Percentiles rank a stretch among this genome's conserved stretches.
Evolutionary conservation across 2,113 vertebrate genomes (phyloP).

Genomic region (Marmota monax): DNA sequence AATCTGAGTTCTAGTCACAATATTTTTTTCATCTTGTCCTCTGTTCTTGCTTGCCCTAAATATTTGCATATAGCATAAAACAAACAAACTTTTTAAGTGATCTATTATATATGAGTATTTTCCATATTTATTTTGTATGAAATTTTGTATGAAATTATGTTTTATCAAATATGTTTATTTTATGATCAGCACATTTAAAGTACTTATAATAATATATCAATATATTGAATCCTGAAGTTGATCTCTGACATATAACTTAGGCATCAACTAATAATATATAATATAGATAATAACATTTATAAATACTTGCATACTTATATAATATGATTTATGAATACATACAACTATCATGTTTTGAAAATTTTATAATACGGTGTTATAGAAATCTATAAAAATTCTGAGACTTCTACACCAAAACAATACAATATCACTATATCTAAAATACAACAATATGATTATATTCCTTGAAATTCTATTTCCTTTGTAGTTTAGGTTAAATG

Average conservation of each 20-base stretch:
- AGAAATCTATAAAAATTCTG: conserved; percentile 30
- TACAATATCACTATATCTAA: background rate
- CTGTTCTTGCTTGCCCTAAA: background rate
- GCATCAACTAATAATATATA: background rate
- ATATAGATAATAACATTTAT: background rate
- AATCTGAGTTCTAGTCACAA: background rate
- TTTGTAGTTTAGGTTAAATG: background rate
- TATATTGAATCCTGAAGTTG: background rate
- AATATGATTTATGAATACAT: background rate
- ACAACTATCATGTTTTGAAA: background rate
- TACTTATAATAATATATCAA: background rate
- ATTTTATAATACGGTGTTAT: background rate
- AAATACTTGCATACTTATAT: background rate
- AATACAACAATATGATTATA: background rate
- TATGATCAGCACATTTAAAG: background rate
- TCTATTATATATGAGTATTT: background rate
- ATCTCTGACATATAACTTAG: background rate
- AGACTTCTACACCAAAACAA: background rate
- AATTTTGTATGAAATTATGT: background rate
- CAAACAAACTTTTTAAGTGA: background rate
- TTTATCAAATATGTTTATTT: conserved; percentile 31
- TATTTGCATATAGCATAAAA: background rate
- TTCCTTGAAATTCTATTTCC: background rate
- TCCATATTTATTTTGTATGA: background rate
- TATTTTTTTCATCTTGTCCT: background rate